These are phyloP conservation scores for Iselma pallidipennis DNA, from an alignment of 2,888 invertebrate species.

Conservation along the genomic window DNA sequence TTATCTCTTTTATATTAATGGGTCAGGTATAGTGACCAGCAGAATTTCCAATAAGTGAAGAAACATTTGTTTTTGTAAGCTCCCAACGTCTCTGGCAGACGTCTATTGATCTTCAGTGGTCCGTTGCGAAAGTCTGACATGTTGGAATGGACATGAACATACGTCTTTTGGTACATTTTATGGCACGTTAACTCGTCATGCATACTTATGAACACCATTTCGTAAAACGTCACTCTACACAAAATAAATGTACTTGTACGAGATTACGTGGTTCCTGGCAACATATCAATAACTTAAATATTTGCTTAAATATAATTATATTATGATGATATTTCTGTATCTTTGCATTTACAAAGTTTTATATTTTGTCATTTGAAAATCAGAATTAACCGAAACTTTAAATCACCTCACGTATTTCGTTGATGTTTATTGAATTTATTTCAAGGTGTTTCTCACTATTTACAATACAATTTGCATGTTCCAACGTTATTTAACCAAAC, in stretches of 20 bases:
- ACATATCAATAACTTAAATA: not conserved
- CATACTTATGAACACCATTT: constrained; percentile 35
- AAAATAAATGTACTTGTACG: constrained; percentile 28
- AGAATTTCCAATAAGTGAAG: constrained; percentile 34
- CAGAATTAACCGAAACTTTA: not conserved
- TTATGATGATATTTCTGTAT: too few species aligned
- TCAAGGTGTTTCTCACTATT: constrained; percentile 10
- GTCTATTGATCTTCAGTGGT: constrained; percentile 34
- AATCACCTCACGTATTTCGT: constrained; percentile 14
- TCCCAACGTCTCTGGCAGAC: constrained; percentile 31
- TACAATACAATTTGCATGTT: constrained; percentile 21
- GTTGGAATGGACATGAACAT: constrained; percentile 36
- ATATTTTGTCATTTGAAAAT: not conserved
- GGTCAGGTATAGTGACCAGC: constrained; percentile 27
- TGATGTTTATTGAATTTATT: constrained; percentile 21
- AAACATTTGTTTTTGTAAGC: constrained; percentile 36
- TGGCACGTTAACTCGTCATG: constrained; percentile 37
- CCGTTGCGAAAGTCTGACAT: constrained; percentile 31
- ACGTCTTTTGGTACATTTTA: constrained; percentile 36
- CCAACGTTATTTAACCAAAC: constrained; percentile 23
- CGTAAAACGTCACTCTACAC: constrained; percentile 27
- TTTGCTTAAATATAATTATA: not conserved
- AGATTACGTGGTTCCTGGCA: constrained; percentile 14
- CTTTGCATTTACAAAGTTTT: too few species aligned
- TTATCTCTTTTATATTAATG: not conserved